Conservation (phyloP, 2,888 invertebrate species). For the Cryptocheilus praepositus region DNA sequence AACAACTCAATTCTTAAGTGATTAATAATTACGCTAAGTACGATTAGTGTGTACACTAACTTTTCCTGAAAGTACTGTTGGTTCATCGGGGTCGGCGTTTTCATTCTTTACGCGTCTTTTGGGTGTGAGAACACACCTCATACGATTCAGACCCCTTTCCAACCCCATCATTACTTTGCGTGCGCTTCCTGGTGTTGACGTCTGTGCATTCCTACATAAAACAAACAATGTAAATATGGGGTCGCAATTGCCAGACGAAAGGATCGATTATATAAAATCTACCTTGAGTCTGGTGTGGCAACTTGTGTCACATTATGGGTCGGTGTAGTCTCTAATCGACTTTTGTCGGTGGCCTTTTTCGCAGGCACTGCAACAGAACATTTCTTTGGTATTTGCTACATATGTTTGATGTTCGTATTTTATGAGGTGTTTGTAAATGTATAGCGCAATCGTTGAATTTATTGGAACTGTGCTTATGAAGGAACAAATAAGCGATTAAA, state of each 20-base stretch:
- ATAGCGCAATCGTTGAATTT: background rate
- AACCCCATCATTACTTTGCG: constrained; percentile 81
- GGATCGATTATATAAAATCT: constrained; percentile 8
- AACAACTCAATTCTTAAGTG: background rate
- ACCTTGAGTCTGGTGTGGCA: constrained; percentile 23
- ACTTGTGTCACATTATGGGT: constrained; percentile 32
- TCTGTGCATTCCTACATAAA: constrained; percentile 53
- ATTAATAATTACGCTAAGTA: background rate
- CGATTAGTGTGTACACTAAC: constrained; percentile 71
- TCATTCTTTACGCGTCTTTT: constrained; percentile 73
- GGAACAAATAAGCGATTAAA: constrained; percentile 1
- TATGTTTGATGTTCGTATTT: too few relatives aligned
- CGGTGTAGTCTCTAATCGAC: constrained; percentile 54
- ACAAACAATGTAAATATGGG: background rate
- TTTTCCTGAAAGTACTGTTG: constrained; percentile 76
- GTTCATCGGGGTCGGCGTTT: constrained; percentile 67
- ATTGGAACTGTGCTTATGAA: too few relatives aligned
- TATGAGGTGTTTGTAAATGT: background rate
- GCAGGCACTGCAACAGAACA: constrained; percentile 56
- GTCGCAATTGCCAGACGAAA: constrained; percentile 7
- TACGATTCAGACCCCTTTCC: constrained; percentile 81
- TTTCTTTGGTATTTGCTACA: background rate
- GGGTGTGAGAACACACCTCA: constrained; percentile 84
- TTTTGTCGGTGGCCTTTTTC: constrained; percentile 58
- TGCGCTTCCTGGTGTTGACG: constrained; percentile 76